Conservation (phyloP, 2,113 vertebrate genomes). For the Chionis minor region DNA sequence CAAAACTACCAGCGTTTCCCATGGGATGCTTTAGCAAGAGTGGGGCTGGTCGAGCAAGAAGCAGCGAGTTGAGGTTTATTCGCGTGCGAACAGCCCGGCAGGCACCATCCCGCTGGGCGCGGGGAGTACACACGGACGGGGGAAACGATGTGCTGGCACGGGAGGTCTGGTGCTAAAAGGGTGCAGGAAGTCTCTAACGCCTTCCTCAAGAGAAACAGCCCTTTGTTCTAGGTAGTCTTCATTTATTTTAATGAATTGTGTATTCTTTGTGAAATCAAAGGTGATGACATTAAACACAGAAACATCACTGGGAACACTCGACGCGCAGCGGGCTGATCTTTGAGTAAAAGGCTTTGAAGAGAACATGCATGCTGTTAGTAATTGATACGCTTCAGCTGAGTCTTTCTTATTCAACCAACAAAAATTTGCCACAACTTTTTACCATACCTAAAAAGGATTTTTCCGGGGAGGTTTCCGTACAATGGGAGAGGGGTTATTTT, state of each 20-base stretch:
- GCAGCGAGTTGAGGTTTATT: background rate
- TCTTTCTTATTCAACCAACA: background rate
- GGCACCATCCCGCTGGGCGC: background rate
- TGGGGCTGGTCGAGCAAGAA: background rate
- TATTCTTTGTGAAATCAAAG: background rate
- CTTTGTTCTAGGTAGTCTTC: background rate
- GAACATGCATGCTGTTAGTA: background rate
- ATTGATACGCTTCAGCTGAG: background rate
- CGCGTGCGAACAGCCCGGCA: accelerated
- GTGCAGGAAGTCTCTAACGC: background rate
- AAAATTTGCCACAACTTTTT: background rate
- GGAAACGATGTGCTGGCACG: background rate
- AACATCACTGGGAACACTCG: background rate
- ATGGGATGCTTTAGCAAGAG: background rate
- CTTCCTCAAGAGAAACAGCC: background rate
- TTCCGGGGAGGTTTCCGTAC: background rate
- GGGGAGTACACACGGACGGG: background rate
- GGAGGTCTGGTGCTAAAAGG: background rate
- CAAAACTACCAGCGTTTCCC: background rate
- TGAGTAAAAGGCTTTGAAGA: background rate
- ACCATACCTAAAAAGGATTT: background rate
- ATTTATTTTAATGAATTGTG: background rate
- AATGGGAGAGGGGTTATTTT: background rate
- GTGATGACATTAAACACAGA: background rate
- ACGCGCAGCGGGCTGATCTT: background rate